Conservation (phyloP, 2,797 vertebrate species). For the Sebastes iracundus region DNA sequence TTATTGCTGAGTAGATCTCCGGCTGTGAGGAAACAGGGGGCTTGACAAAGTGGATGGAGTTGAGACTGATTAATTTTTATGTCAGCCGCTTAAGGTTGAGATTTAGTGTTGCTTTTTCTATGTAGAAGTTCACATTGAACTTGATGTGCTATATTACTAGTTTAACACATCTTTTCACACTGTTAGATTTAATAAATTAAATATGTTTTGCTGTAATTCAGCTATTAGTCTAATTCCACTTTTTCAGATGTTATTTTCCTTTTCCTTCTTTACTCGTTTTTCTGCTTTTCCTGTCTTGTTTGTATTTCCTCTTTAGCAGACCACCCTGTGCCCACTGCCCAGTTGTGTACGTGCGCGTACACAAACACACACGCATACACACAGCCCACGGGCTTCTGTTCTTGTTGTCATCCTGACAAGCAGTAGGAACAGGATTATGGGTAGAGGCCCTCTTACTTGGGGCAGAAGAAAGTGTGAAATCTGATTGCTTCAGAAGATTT, state of each 20-base stretch:
- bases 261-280: not conserved
- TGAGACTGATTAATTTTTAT: not conserved
- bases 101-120: not conserved
- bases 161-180: not conserved
- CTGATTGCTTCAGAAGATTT: constrained; percentile 71
- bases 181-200: not conserved
- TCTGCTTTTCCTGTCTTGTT: not conserved
- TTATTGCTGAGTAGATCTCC: not conserved
- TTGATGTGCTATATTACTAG: not conserved
- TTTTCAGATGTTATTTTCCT: not conserved
- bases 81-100: not conserved
- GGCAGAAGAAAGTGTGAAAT: constrained; percentile 72
- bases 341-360: not conserved
- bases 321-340: not conserved
- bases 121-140: not conserved
- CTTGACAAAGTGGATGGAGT: not conserved
- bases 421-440: constrained; percentile 70
- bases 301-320: constrained; percentile 19
- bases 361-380: constrained; percentile 1
- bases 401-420: constrained; percentile 71
- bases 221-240: not conserved
- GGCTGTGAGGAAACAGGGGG: not conserved
- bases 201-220: not conserved
- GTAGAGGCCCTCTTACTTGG: constrained; percentile 50
- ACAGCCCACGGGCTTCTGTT: constrained; percentile 52